phyloP scores from a whole-genome alignment of 2,888 invertebrate genomes.

The Anorthoa munda region DNA sequence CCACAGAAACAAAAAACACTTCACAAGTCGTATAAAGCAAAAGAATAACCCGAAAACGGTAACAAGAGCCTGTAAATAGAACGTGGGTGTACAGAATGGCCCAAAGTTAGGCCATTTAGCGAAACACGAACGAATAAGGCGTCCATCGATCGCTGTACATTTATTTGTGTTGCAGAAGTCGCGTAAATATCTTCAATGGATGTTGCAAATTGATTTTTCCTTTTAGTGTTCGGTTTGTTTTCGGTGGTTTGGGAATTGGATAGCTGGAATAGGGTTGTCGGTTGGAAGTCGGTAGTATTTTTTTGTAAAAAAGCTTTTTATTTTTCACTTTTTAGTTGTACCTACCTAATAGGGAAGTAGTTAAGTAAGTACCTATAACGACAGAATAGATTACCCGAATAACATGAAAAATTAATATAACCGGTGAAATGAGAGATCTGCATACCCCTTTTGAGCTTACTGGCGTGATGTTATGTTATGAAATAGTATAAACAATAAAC shows the following conservation, averaged over 20 bases:
- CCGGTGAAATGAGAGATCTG: too few relatives aligned
- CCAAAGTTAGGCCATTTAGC: slow-evolving; percentile 63
- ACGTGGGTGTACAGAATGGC: slow-evolving; percentile 62
- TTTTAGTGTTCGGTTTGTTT: slow-evolving; percentile 43
- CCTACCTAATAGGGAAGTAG: too few relatives aligned
- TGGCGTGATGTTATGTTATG: too few relatives aligned
- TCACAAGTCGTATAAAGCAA: slow-evolving; percentile 46
- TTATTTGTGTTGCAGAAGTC: slow-evolving; percentile 64
- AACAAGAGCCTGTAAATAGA: slow-evolving; percentile 66
- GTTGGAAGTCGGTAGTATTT: too few relatives aligned
- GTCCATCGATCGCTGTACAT: slow-evolving; percentile 59
- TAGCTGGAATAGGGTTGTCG: background rate
- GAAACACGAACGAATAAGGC: slow-evolving; percentile 58
- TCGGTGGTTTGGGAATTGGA: slow-evolving; percentile 12
- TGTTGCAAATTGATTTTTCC: slow-evolving; percentile 61
- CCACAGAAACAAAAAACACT: slow-evolving; percentile 31
- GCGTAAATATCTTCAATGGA: slow-evolving; percentile 67
- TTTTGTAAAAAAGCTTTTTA: too few relatives aligned
- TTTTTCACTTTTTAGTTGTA: too few relatives aligned
- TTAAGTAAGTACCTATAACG: too few relatives aligned
- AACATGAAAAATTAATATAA: too few relatives aligned
- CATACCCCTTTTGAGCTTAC: too few relatives aligned
- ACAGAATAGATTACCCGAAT: too few relatives aligned
- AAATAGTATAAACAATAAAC: too few relatives aligned
- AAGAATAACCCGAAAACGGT: slow-evolving; percentile 60